These are phyloP conservation scores for Trinorchestia longiramus DNA, from an alignment of 1,140 invertebrate genomes.

Conservation along the genomic window DNA sequence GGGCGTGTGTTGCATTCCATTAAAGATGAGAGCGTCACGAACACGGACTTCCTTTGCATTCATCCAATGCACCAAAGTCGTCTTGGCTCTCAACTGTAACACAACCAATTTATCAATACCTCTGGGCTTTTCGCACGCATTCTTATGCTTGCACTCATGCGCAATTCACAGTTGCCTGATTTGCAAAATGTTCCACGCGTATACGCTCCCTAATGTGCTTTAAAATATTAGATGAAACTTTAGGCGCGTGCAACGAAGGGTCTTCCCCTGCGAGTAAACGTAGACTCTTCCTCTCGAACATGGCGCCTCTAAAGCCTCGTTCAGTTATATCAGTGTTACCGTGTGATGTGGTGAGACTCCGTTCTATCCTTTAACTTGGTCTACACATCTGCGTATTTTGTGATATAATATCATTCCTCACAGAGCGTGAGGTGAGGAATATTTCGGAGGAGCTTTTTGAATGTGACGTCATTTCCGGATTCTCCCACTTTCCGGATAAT, in stretches of 20 bases:
- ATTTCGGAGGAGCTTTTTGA: neutral
- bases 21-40: conserved; percentile 16
- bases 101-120: neutral
- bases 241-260: neutral
- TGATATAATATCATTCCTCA: neutral
- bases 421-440: neutral
- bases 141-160: neutral
- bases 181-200: neutral
- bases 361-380: neutral
- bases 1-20: conserved; percentile 30
- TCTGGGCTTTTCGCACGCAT: neutral
- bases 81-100: neutral
- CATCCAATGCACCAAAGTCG: neutral
- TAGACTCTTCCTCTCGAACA: conserved; percentile 40
- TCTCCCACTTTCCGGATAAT: neutral
- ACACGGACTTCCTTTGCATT: neutral
- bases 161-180: neutral
- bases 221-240: neutral
- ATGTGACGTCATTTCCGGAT: neutral
- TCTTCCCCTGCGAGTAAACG: neutral
- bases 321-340: neutral
- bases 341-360: conserved; percentile 11
- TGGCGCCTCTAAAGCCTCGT: conserved; percentile 24
- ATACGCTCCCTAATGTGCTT: neutral
- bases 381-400: neutral